Evolutionary conservation across 2,797 vertebrate species (phyloP), one percentile per base, ranked within the genome.

Genomic region (Halcyon badia): DNA sequence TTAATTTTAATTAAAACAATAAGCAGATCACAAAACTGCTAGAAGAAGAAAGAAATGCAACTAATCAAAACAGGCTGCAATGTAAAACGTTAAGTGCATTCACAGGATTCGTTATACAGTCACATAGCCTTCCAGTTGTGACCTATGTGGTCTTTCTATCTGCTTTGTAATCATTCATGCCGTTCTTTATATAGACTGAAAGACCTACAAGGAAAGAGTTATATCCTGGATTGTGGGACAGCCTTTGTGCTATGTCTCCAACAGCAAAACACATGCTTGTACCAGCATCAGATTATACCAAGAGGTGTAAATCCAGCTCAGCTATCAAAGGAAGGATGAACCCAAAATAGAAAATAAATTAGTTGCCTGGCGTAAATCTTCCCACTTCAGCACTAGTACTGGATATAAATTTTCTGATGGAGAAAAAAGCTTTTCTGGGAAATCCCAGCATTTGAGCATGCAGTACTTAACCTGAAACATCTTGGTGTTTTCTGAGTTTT

Each of bases 271-370:
- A 66, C 42, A 25, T 65, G 84, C 73, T 79, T 72, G 58, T 89
- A 90, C 66, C 58, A 48, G 81, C 90, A 83, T 66, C 77, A 89
- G 86, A 93, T 94, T 97, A 94, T 44, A 82, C 30, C 83, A 31
- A 79, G 90, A 95, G 90, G 92, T 93, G 90, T 76, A 97, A 96
- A 97, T 96, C 94, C 88, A 91, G 85, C 77, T 96, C 85, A 94
- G 77, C 79, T 89, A 84, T 79, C 85, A 94, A 87, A 93, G 76
- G 82, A 87, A 89, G 72, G 93, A 96, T 93, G 73, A 94, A 49
- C 85, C 26, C 49, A 93, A 95, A 96, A 88, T 70, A 97, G 90
- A 94, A 96, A 76, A 91, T 78, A 96, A 90, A 93, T 93, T 83
- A 95, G 91, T 80, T 48, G 44, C 87, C 89, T 92, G 73, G 56